phyloP scores from a whole-genome alignment of 2,888 invertebrate species.

The Stegophylla sp. region DNA sequence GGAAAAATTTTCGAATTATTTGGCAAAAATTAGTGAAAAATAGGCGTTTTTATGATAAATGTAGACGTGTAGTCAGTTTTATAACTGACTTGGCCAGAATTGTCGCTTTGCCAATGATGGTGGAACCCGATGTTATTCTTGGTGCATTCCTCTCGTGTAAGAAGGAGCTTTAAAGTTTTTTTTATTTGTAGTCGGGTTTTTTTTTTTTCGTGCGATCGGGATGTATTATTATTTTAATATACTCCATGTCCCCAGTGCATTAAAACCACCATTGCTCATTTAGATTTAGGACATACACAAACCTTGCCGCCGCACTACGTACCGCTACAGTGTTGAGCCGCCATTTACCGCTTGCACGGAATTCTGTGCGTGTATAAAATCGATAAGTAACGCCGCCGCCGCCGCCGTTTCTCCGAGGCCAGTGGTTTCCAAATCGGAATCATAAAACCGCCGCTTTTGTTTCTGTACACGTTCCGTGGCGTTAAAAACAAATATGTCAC shows the following conservation, averaged over 20 bases:
- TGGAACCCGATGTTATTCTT: conserved; percentile 27
- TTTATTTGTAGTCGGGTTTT: background rate
- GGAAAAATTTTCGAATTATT: conserved; percentile 5
- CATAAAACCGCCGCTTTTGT: conserved; percentile 24
- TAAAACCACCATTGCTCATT: conserved; percentile 12
- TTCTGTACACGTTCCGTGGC: background rate
- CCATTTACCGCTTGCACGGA: conserved; percentile 50
- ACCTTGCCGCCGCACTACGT: background rate
- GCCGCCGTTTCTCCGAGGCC: conserved; percentile 37
- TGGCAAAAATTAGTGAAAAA: conserved; percentile 34
- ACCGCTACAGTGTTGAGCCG: conserved; percentile 5
- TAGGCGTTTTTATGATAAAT: background rate
- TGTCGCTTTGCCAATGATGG: conserved; percentile 45
- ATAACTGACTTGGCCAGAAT: background rate
- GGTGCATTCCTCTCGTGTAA: conserved; percentile 10
- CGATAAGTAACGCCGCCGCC: conserved; percentile 57
- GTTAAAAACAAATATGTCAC: conserved; percentile 35
- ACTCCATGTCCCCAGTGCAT: background rate
- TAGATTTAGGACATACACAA: conserved; percentile 25
- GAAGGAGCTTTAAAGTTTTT: conserved; percentile 15
- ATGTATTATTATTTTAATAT: conserved; percentile 15
- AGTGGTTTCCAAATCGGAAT: conserved; percentile 53
- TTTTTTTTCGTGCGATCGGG: background rate
- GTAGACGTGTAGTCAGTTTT: conserved; percentile 15
- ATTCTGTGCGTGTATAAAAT: conserved; percentile 58